Evolutionary conservation across 2,113 vertebrate species (phyloP).

Genomic region (Ochotona princeps): DNA sequence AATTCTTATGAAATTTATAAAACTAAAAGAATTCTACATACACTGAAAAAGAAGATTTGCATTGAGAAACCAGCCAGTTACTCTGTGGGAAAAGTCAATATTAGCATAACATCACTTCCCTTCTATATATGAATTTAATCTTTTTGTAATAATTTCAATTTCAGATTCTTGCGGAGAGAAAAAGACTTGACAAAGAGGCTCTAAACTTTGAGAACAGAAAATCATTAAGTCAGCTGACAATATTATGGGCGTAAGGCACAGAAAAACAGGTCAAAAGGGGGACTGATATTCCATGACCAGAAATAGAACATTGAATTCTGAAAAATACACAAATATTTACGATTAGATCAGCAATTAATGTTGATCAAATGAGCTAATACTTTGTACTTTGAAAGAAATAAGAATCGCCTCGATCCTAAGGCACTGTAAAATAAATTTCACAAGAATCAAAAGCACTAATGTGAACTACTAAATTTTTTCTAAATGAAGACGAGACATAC

Average conservation of each 20-base stretch:
- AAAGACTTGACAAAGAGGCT: neutral
- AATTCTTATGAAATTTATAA: neutral
- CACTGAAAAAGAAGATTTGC: neutral
- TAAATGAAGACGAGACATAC: neutral
- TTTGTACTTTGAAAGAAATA: neutral
- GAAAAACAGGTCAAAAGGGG: neutral
- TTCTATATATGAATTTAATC: constrained; percentile 20
- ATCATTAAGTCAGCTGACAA: neutral
- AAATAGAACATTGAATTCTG: neutral
- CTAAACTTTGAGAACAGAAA: neutral
- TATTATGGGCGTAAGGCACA: neutral
- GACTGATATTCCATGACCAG: neutral
- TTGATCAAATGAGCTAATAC: neutral
- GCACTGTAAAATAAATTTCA: neutral
- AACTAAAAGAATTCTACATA: neutral
- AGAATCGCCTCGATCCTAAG: neutral
- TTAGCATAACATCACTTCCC: neutral
- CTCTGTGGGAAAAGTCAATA: neutral
- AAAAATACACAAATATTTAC: neutral
- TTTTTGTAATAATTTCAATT: neutral
- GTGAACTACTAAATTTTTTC: neutral
- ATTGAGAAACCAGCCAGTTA: neutral
- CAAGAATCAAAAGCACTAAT: neutral
- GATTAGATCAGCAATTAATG: too few relatives aligned
- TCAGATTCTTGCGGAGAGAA: neutral